phyloP scores from a whole-genome alignment of 2,888 invertebrate species.

The Griposia aprilina region DNA sequence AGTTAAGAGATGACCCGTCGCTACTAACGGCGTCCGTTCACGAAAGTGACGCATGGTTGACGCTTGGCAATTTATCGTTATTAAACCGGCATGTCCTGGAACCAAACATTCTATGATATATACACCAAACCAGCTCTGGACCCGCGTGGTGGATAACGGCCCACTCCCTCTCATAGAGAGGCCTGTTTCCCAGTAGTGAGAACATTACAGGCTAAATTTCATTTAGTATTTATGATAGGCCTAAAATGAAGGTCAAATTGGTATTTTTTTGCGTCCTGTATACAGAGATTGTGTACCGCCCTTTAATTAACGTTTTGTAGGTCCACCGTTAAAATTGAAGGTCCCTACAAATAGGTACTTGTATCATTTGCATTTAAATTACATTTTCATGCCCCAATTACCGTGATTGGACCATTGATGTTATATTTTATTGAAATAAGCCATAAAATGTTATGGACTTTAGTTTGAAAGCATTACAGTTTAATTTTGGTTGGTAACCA shows the following conservation, averaged over 20 bases:
- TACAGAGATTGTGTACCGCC: not conserved
- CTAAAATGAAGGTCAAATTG: not conserved
- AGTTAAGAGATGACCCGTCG: too few relatives aligned
- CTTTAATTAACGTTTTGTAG: constrained; percentile 33
- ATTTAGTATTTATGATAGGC: not conserved
- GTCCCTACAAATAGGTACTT: constrained; percentile 19
- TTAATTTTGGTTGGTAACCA: constrained; percentile 8
- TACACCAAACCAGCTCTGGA: not conserved
- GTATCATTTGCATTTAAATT: constrained; percentile 76
- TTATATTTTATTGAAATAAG: constrained; percentile 56
- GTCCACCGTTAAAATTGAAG: constrained; percentile 31
- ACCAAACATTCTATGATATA: not conserved
- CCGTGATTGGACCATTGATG: constrained; percentile 61
- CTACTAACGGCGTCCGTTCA: too few relatives aligned
- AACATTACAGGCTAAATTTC: not conserved
- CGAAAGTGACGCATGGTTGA: too few relatives aligned
- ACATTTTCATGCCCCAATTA: constrained; percentile 68
- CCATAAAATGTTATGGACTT: constrained; percentile 39
- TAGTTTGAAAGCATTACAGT: constrained; percentile 8
- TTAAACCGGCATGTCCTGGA: not conserved
- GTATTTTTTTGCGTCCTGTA: not conserved
- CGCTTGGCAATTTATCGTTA: too few relatives aligned
- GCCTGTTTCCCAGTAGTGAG: not conserved
- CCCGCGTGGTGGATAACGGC: not conserved
- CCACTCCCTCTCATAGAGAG: not conserved